Evolutionary conservation across 2,113 vertebrate genomes (phyloP).

Genomic region (Varanus salvator): DNA sequence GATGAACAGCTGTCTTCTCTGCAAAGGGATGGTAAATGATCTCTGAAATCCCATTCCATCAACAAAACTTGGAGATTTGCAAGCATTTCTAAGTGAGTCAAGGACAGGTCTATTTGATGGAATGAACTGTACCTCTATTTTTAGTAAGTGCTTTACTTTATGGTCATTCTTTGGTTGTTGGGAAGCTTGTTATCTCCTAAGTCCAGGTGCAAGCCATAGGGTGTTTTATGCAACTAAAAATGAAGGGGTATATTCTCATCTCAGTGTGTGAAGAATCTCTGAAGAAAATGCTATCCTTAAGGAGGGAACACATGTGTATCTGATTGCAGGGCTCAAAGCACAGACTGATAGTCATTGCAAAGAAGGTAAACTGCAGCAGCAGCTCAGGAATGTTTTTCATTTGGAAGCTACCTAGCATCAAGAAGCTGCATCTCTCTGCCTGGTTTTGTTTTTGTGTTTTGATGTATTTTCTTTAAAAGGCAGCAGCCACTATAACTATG

Average conservation of each 20-base stretch:
- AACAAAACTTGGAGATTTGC: constrained; percentile 61
- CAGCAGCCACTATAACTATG: constrained; percentile 9
- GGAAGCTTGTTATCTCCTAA: constrained; percentile 73
- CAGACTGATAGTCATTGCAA: constrained; percentile 67
- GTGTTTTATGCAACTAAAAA: constrained; percentile 75
- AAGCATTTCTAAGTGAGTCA: constrained; percentile 69
- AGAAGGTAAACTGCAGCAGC: constrained; percentile 54
- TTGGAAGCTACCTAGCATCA: constrained; percentile 25
- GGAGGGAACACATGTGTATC: constrained; percentile 76
- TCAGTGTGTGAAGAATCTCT: constrained; percentile 77
- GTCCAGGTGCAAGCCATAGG: constrained; percentile 73
- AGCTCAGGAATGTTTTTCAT: constrained; percentile 40
- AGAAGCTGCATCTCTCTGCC: constrained; percentile 8
- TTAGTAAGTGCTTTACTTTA: constrained; percentile 66
- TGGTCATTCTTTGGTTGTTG: constrained; percentile 74
- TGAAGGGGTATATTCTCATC: constrained; percentile 75
- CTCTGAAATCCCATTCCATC: constrained; percentile 55
- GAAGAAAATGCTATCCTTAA: constrained; percentile 79
- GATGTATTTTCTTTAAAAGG: not conserved
- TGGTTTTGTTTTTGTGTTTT: not conserved
- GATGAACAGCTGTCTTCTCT: constrained; percentile 68
- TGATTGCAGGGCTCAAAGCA: constrained; percentile 71
- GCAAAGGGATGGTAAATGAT: constrained; percentile 59
- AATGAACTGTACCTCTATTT: constrained; percentile 64
- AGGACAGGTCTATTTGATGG: constrained; percentile 65